Conservation (phyloP, 2,888 invertebrate species). For the Linnaemya tessellans region DNA sequence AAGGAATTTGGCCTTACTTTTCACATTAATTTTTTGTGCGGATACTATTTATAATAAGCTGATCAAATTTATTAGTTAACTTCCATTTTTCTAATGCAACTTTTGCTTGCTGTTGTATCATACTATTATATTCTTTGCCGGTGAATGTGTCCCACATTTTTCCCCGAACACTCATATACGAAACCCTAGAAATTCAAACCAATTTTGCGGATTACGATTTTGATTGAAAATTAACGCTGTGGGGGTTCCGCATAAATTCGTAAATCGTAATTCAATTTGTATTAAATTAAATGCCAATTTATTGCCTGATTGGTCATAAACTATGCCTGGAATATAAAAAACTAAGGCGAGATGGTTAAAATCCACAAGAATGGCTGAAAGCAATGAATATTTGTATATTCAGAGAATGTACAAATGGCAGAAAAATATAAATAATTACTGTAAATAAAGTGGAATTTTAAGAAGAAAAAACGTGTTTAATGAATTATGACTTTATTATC, state of each 20-base stretch:
- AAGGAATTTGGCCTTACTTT: too few species aligned
- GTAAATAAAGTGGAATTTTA: slow-evolving; percentile 67
- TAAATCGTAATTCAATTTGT: slow-evolving; percentile 80
- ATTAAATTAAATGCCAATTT: slow-evolving; percentile 83
- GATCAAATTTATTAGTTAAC: too few species aligned
- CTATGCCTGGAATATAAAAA: slow-evolving; percentile 62
- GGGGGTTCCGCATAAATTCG: slow-evolving; percentile 76
- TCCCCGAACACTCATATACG: not conserved
- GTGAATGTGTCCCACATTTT: not conserved
- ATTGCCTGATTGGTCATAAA: slow-evolving; percentile 76
- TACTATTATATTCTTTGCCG: too few species aligned
- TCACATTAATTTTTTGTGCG: too few species aligned
- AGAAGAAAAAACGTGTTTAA: slow-evolving; percentile 58
- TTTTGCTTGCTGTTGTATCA: too few species aligned
- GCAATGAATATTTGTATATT: slow-evolving; percentile 43
- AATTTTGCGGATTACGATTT: slow-evolving; percentile 80
- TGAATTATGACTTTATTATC: slow-evolving; percentile 69
- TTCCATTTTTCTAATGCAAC: too few species aligned
- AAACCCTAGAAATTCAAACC: slow-evolving; percentile 74
- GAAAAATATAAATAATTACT: slow-evolving; percentile 67
- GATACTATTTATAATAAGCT: too few species aligned
- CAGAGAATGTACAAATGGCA: slow-evolving; percentile 22
- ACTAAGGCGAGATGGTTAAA: slow-evolving; percentile 1
- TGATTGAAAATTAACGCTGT: slow-evolving; percentile 81
- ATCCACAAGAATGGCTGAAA: slow-evolving; percentile 32